Evolutionary conservation across 2,888 invertebrate genomes (phyloP), one percentile per base, ranked within the genome.

Genomic region (Synergus laeviventris): DNA sequence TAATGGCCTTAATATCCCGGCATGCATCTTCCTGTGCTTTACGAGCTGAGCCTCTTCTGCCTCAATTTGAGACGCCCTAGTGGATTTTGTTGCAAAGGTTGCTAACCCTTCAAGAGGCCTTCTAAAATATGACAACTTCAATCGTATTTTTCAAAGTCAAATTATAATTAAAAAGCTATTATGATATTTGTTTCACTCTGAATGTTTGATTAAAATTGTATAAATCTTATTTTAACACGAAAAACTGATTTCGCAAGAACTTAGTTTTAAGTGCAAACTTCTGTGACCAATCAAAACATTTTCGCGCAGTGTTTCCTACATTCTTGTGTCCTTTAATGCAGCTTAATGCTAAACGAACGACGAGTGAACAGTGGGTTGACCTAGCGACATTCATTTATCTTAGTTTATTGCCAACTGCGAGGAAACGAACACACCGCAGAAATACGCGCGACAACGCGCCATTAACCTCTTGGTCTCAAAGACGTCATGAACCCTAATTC

Each of bases 1-100:
- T 91, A 90, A 91, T 91, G 90, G 90, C 89, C 89, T 91, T 91
- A 90, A 91, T 91, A 91, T 91, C 89, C 88, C 87, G 86, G 89
- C 88, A 88, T 91, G 90, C 90, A 89, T 91, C 90, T 90, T 89
- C 89, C 89, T 89, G 90, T 91, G 88, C 90, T 91, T 91, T 90
- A 90, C 89, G 89, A 88, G 89, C 88, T 89, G 89, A 90, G 89
- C 89, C 89, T 90, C 89, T 87, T 88, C 86, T 82, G 84, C 87
- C 87, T 86, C 89, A 89, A 90, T 90, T 90, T 87, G 86, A 89
- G 87, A 88, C 88, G 87, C 87, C 88, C 89, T 86, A 86, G 87
- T 88, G 86, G 88, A 88, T 89, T 88, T 89, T 85, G 83, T 85
- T 85, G 83, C 83, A 83, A 54, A 85, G 86, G 85, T 85, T 86